These are phyloP conservation scores for Priocnemis perturbator DNA, from an alignment of 2,888 invertebrate genomes.

Conservation along the genomic window DNA sequence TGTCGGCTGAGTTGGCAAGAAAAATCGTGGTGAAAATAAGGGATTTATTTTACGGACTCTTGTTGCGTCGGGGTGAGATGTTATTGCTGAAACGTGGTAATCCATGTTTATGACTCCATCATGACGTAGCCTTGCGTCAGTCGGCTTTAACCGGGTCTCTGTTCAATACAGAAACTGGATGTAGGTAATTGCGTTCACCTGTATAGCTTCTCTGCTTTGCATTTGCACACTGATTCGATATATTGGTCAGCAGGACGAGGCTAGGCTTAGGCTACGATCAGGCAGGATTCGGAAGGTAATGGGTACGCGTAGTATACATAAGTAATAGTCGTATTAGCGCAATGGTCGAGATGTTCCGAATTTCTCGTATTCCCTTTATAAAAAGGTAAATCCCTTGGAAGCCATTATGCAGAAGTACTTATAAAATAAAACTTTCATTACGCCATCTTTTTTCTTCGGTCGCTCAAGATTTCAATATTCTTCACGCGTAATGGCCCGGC, in stretches of 20 bases:
- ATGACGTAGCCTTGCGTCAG: slow-evolving; percentile 36
- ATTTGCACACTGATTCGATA: slow-evolving; percentile 43
- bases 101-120: slow-evolving; percentile 36
- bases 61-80: background rate
- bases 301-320: slow-evolving; percentile 38
- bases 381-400: no score
- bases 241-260: slow-evolving; percentile 22
- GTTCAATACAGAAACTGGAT: slow-evolving; percentile 32
- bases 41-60: no score
- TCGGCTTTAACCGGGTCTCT: slow-evolving; percentile 44
- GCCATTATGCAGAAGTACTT: no score
- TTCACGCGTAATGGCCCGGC: no score
- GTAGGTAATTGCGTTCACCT: slow-evolving; percentile 43
- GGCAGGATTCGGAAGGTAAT: slow-evolving; percentile 21
- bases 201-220: slow-evolving; percentile 24
- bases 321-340: slow-evolving; percentile 30
- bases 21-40: no score
- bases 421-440: no score
- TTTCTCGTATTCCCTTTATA: slow-evolving; percentile 3
- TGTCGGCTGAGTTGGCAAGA: no score
- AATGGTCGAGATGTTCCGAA: slow-evolving; percentile 23
- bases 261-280: slow-evolving; percentile 27
- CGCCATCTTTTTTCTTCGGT: no score
- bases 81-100: slow-evolving; percentile 20
- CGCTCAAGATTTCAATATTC: no score